Percentiles rank a stretch among this genome's conserved stretches.
phyloP scores from a whole-genome alignment of 2,113 vertebrate species.

The Rhinopithecus roxellana region DNA sequence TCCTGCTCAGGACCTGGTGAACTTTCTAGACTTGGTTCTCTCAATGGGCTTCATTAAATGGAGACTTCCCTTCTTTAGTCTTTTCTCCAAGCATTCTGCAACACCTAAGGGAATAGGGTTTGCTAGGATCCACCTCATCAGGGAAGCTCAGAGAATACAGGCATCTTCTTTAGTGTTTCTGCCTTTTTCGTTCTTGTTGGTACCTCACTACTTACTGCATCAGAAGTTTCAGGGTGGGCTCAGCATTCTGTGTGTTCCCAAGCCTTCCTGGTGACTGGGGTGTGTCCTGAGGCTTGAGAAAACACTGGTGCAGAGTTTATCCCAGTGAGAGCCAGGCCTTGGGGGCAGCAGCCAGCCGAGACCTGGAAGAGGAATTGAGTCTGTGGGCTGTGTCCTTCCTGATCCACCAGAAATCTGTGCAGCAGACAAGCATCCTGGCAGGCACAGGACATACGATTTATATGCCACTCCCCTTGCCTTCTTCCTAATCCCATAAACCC shows the following conservation, averaged over 20 bases:
- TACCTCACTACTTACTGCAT: not conserved
- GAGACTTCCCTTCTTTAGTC: not conserved
- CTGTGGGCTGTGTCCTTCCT: fast-evolving
- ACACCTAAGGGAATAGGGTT: not conserved
- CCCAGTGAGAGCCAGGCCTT: not conserved
- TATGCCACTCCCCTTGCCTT: not conserved
- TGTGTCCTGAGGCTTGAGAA: not conserved
- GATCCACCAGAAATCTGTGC: not conserved
- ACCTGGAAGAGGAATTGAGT: not conserved
- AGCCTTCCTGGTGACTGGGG: not conserved
- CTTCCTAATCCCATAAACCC: no score
- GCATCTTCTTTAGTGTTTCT: not conserved
- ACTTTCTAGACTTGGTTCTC: not conserved
- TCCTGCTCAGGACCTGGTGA: not conserved
- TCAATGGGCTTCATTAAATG: not conserved
- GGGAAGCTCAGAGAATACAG: not conserved
- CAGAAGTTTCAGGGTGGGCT: not conserved
- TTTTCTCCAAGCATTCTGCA: not conserved
- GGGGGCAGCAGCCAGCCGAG: no score
- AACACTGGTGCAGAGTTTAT: not conserved
- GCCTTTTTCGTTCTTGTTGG: not conserved
- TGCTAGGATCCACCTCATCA: not conserved
- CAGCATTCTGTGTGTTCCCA: not conserved
- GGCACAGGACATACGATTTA: not conserved
- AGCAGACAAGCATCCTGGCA: not conserved